phyloP scores from a whole-genome alignment of 2,113 vertebrate species.

The Epinephelus cyanopodus region DNA sequence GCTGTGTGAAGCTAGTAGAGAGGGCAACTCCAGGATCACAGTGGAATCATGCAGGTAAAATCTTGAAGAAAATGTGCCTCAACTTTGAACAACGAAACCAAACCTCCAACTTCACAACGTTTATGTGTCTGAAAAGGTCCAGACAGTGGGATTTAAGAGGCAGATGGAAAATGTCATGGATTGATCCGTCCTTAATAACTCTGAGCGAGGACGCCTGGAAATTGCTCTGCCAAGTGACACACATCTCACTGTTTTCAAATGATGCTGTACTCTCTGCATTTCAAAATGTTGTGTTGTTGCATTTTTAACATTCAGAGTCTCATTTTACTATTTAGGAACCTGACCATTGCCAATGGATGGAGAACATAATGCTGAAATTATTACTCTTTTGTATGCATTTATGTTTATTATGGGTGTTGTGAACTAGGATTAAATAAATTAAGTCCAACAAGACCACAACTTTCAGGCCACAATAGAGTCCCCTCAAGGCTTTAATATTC shows the following conservation, averaged over 20 bases:
- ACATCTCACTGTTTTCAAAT: constrained; percentile 9
- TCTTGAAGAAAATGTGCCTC: neutral
- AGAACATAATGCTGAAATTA: neutral
- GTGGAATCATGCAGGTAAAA: neutral
- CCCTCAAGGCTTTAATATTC: neutral
- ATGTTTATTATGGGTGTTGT: neutral
- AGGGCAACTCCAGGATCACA: neutral
- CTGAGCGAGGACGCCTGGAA: neutral
- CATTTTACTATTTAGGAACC: neutral
- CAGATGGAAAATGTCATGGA: constrained; percentile 29
- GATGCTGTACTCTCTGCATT: neutral
- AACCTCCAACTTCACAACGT: constrained; percentile 2
- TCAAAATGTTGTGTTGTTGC: neutral
- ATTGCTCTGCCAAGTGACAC: constrained; percentile 1
- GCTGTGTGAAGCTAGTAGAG: no score
- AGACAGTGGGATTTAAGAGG: constrained; percentile 16
- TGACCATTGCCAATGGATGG: neutral
- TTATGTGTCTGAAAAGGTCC: constrained; percentile 7
- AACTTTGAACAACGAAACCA: constrained; percentile 3
- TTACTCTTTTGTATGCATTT: neutral
- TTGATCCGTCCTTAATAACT: constrained; percentile 24
- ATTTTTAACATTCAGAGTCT: neutral
- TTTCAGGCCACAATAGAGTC: neutral
- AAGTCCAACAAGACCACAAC: neutral
- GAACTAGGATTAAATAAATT: neutral